Percentiles rank a stretch among this genome's conserved stretches.
phyloP scores from a whole-genome alignment of 2,888 invertebrate species.

The Melinopterus prodromus region DNA sequence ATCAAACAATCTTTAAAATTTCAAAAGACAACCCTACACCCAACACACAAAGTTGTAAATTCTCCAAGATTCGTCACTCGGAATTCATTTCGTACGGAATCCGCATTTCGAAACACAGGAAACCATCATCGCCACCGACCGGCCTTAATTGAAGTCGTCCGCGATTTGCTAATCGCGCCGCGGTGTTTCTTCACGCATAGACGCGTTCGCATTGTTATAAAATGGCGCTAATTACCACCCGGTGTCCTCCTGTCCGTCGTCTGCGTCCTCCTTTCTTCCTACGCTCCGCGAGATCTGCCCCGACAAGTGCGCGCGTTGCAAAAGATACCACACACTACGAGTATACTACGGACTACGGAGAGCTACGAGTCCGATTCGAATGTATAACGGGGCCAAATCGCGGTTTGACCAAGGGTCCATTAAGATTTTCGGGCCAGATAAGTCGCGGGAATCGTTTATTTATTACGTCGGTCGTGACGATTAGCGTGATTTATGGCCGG shows the following conservation, averaged over 20 bases:
- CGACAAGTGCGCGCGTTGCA: background rate
- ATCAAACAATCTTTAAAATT: too few relatives aligned
- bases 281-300: background rate
- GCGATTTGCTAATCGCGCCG: constrained; percentile 28
- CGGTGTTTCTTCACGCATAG: constrained; percentile 28
- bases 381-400: background rate
- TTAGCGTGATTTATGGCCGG: background rate
- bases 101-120: background rate
- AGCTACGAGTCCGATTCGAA: background rate
- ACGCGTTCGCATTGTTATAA: constrained; percentile 27
- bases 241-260: background rate
- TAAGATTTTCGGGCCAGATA: background rate
- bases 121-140: background rate
- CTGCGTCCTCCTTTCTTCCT: background rate
- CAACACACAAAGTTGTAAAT: background rate
- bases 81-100: background rate
- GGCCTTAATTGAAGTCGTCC: constrained; percentile 25
- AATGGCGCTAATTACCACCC: constrained; percentile 30
- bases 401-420: background rate
- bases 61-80: background rate
- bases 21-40: too few relatives aligned
- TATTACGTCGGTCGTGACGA: background rate
- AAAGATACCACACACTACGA: background rate
- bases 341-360: background rate
- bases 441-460: background rate